Conservation (phyloP, 2,113 vertebrate species). For the Smithornis capensis region DNA sequence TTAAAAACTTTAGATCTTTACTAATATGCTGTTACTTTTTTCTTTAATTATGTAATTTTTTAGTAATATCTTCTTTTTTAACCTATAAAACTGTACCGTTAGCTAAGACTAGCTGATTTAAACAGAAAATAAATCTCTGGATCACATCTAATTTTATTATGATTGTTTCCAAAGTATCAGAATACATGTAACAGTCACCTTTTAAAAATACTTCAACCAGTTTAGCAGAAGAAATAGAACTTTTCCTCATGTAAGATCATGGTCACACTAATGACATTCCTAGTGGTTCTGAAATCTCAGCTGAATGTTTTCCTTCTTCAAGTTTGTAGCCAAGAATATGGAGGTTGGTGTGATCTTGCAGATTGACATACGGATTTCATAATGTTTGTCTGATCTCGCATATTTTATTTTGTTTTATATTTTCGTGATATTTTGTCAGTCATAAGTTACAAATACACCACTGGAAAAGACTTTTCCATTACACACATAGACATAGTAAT, state of each 20-base stretch:
- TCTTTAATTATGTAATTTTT: background rate
- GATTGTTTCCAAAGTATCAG: background rate
- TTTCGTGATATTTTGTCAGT: background rate
- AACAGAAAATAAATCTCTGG: background rate
- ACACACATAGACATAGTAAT: background rate
- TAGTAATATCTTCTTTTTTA: background rate
- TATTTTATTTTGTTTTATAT: background rate
- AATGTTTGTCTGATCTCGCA: background rate
- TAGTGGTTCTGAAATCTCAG: background rate
- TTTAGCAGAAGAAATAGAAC: background rate
- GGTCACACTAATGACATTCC: background rate
- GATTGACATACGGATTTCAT: background rate
- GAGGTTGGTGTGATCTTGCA: background rate
- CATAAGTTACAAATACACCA: background rate
- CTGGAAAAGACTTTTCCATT: background rate
- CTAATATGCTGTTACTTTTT: background rate
- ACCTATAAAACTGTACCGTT: background rate
- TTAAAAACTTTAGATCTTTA: background rate
- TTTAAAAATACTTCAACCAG: background rate
- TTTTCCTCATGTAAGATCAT: background rate
- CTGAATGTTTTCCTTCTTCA: background rate
- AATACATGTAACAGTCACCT: background rate
- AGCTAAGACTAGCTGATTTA: background rate
- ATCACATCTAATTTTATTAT: background rate
- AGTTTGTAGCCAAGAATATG: background rate